A percentile compares a stretch with the other conserved stretches of the same genome.
Evolutionary conservation across 2,113 vertebrate genomes (phyloP).

Genomic region (Gila orcuttii): DNA sequence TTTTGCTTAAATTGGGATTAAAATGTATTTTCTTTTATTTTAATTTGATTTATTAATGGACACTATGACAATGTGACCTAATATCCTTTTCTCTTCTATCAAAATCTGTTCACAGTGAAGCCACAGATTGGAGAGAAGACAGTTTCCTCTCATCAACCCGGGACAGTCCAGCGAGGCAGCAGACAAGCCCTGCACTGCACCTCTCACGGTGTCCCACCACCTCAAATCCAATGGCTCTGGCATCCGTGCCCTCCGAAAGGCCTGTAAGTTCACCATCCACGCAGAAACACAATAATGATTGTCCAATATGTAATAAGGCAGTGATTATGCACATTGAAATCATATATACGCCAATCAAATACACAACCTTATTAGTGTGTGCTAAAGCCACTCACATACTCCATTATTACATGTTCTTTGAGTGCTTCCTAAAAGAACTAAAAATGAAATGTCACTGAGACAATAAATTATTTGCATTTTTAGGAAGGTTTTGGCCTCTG

Average conservation of each 20-base stretch:
- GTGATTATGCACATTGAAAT: neutral
- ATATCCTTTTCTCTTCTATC: slow-evolving; percentile 32
- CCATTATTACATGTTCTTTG: no score
- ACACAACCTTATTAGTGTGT: neutral
- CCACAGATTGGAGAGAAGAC: slow-evolving; percentile 94
- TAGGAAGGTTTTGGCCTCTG: neutral
- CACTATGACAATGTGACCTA: no score
- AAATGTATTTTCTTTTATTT: neutral
- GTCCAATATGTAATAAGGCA: neutral
- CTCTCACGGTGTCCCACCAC: slow-evolving; percentile 84
- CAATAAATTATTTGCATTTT: neutral
- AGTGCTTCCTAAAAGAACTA: no score
- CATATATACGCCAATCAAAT: neutral
- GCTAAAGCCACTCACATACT: neutral
- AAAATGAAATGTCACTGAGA: no score
- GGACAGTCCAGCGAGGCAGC: slow-evolving; percentile 79
- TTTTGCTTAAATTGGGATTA: no score
- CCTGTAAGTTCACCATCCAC: slow-evolving; percentile 80
- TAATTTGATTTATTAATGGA: neutral
- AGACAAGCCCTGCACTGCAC: slow-evolving; percentile 87
- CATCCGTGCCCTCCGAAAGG: slow-evolving; percentile 84
- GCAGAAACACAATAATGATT: neutral
- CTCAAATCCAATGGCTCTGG: slow-evolving; percentile 89
- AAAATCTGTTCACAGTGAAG: slow-evolving; percentile 77
- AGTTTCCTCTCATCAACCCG: slow-evolving; percentile 80